Base-by-base conservation (phyloP, 2,888 invertebrate species). In the Aphrophora alni region DNA sequence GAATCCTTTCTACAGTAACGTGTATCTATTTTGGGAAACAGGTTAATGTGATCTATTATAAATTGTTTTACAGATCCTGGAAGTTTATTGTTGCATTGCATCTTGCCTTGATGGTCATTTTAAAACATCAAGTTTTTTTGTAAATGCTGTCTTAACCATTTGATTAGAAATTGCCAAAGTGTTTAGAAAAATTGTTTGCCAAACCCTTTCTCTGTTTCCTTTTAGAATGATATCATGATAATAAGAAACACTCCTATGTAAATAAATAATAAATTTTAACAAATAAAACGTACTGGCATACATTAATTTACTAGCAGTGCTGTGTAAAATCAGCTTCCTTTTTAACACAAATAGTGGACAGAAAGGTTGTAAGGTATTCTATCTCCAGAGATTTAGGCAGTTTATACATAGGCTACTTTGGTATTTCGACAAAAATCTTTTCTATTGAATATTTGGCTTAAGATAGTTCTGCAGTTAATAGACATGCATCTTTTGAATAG, bases 41-140 rank as follows among this genome's bases (percentile, higher is more conserved):
- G 72, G 33, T 72, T 26, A n/a, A 72, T 72, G 72, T 26, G 27
- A 12, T 8, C 27, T 70, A 70, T 70, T 70, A 27, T 70, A 70
- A 2, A 44, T 44, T 44, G 44, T 44, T 44, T 44, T 14, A 44
- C 26, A 5, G 26, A 28, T 28, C 14, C 72, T 8, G 27, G 25
- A 25, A 72, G 24, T 72, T 72, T 72, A 27, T 72, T 72, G 27
- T 72, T 72, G 26, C 72, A 72, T 72, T 26, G 72, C 17, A n/a
- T 33, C 33, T n/a, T 26, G 72, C 26, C 72, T 72, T 21, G 17
- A 28, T 26, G 12, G 72, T 26, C 72, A 72, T 17, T 27, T 72
- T 72, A n/a, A 26, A n/a, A 26, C 27, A 17, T n/a, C 1, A 72
- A 8, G 0, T 26, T 21, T 70, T n/a, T 72, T 72, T 72, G 27